Percentiles rank a stretch among this genome's conserved stretches.
These are phyloP conservation scores for Sinopyrophorus schimmeli DNA, from an alignment of 2,888 invertebrate genomes.

Conservation along the genomic window DNA sequence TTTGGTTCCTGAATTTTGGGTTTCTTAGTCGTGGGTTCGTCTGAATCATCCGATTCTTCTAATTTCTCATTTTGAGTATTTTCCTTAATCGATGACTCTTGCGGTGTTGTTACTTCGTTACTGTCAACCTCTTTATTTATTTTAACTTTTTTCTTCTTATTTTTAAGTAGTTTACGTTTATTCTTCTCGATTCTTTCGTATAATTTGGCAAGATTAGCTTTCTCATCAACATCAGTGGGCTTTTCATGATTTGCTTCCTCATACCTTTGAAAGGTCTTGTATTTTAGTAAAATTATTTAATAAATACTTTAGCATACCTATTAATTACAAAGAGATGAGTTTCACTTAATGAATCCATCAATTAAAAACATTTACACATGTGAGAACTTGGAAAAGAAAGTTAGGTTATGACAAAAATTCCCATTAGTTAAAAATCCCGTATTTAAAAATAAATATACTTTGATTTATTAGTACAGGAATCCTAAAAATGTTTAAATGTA, in stretches of 20 bases:
- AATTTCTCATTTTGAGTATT: conserved; percentile 18
- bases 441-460: no score
- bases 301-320: background rate
- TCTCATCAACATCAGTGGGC: conserved; percentile 54
- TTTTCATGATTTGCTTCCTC: conserved; percentile 50
- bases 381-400: no score
- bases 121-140: conserved; percentile 44
- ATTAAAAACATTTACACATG: no score
- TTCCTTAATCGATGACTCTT: no score
- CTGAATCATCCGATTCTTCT: conserved; percentile 30
- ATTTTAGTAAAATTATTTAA: background rate
- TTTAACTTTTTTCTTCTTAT: conserved; percentile 43
- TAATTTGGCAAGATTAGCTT: conserved; percentile 61
- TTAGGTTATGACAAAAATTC: no score
- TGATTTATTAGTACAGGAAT: no score
- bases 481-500: no score
- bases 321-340: no score
- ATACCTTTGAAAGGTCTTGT: conserved; percentile 51
- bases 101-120: conserved; percentile 34
- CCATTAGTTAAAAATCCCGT: no score
- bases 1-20: conserved; percentile 32
- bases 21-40: conserved; percentile 38
- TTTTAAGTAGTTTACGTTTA: conserved; percentile 52
- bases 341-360: no score
- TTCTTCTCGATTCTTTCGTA: conserved; percentile 65